Percentiles rank a stretch among this genome's conserved stretches.
These are phyloP conservation scores for Ataeniobius toweri DNA, from an alignment of 2,797 vertebrate species.

Conservation along the genomic window DNA sequence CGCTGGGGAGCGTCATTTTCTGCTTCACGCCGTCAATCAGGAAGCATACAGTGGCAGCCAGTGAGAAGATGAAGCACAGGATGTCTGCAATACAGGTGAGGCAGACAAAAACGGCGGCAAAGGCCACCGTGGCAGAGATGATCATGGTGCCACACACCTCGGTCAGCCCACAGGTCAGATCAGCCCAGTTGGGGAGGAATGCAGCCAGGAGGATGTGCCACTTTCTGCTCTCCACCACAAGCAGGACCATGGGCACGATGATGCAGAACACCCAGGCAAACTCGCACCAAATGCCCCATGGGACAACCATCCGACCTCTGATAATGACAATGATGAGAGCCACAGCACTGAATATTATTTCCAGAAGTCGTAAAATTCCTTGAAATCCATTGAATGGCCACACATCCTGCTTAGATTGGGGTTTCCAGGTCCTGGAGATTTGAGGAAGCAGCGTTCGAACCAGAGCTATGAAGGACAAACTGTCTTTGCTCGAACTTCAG, in stretches of 20 bases:
- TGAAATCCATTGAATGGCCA: constrained; percentile 1
- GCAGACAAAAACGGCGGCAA: background rate
- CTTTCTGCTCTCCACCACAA: background rate
- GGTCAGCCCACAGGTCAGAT: constrained; percentile 11
- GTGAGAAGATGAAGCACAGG: constrained; percentile 5
- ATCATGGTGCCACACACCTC: background rate
- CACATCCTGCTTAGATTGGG: background rate
- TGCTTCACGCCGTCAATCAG: background rate
- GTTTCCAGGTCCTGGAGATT: background rate
- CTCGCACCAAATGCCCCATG: constrained; percentile 9
- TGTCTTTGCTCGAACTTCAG: background rate
- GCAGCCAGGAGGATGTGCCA: constrained; percentile 12
- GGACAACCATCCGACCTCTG: constrained; percentile 2
- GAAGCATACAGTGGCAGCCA: background rate
- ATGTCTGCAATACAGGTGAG: background rate
- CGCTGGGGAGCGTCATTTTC: background rate
- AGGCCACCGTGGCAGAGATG: constrained; percentile 1
- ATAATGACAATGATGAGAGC: background rate
- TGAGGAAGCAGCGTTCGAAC: background rate
- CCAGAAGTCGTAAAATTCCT: constrained; percentile 1
- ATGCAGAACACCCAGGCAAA: constrained; percentile 22
- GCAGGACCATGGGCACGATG: background rate
- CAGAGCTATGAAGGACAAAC: background rate
- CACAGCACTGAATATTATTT: background rate
- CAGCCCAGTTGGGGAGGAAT: constrained; percentile 5